Conservation (phyloP, 2,888 invertebrate species). For the Synergus umbraculus region DNA sequence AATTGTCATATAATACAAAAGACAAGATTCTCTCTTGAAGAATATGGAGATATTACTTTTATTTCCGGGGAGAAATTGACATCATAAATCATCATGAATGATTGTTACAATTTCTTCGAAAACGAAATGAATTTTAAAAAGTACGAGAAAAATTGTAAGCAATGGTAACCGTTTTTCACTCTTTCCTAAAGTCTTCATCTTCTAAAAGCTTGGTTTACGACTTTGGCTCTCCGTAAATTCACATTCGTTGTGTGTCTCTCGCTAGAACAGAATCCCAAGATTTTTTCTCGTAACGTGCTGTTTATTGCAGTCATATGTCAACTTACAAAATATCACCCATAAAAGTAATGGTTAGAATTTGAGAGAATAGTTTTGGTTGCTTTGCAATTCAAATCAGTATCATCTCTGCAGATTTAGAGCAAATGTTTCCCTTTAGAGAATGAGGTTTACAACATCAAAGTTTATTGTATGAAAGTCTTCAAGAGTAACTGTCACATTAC, state of each 20-base stretch:
- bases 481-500: not conserved
- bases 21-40: too few relatives aligned
- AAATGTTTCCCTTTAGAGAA: not conserved
- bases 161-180: not conserved
- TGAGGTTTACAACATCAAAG: not conserved
- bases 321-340: not conserved
- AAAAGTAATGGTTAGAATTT: not conserved
- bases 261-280: not conserved
- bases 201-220: not conserved
- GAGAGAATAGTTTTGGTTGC: not conserved
- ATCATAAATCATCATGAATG: too few relatives aligned
- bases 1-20: too few relatives aligned
- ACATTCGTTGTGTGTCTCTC: not conserved
- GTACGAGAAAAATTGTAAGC: not conserved
- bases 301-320: constrained; percentile 5
- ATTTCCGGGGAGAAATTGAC: too few relatives aligned
- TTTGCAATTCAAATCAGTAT: constrained; percentile 13
- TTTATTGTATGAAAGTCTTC: not conserved
- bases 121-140: not conserved
- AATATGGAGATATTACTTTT: too few relatives aligned
- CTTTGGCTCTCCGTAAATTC: not conserved
- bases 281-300: not conserved
- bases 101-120: too few relatives aligned
- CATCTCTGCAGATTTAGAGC: not conserved
- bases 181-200: not conserved